Base-by-base conservation (phyloP, 2,113 vertebrate species). In the Microtus montanus region DNA sequence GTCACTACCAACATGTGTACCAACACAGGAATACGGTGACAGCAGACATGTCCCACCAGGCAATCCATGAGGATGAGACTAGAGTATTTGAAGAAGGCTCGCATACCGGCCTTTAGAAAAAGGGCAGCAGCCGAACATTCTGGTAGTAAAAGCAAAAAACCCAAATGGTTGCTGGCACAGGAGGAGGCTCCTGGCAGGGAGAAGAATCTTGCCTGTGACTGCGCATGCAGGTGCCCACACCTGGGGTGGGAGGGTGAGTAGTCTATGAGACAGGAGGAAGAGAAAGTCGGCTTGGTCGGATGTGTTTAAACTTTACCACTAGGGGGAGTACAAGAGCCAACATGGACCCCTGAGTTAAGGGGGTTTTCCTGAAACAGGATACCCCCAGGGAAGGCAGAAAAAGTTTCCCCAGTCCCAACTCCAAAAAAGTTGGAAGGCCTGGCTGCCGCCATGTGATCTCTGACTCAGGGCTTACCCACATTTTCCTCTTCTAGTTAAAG, bases 391-490 rank as follows among this genome's bases (percentile, higher is more conserved):
- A 84, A 54, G 7, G 41, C 22, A 63, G 41, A 71, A 90, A 70
- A 68, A 95, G 64, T 92, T 92, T 91, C 78, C 87, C 75, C 61
- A 58, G 22, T 95, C 26, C 47, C 64, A 85, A 47, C 61, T 54
- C 66, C 85, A 83, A 88, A 96, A 91, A 41, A 94, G 89, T 87
- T 94, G 96, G 91, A 96, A 95, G 66, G 64, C 47, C 73, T 93
- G 22, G 47, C 71, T 63, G 63, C 28, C 15, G 64, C 71, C 91
- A 73, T 95, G 96, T 97, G 96, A 96, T 95, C 85, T 94, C 79
- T 97, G 97, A 97, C 95, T 98, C 96, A 97, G 93, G 94, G 52
- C 83, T 98, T 97, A 95, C 95, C 94, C 94, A 96, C 54, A 94
- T 96, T 98, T 98, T 97, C 96, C 97, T 95, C 52, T 93, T 94